phyloP scores from a whole-genome alignment of 2,113 vertebrate genomes.

The Mandrillus leucophaeus region DNA sequence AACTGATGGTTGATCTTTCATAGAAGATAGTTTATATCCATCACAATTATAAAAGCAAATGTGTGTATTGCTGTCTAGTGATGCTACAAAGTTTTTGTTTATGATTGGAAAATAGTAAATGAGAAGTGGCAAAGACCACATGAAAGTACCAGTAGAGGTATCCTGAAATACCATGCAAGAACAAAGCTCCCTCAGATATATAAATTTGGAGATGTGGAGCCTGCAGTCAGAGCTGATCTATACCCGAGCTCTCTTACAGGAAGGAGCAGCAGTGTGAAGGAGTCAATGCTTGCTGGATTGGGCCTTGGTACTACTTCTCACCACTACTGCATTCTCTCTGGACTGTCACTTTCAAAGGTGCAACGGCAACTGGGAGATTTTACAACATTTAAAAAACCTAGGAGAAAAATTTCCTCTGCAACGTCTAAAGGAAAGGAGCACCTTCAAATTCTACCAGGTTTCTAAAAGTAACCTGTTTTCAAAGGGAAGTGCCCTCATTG shows the following conservation, averaged over 20 bases:
- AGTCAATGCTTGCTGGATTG: fast-evolving
- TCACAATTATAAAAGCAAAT: neutral
- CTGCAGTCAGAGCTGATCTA: neutral
- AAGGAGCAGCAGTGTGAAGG: neutral
- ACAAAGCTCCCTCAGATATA: neutral
- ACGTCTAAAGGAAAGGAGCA: slow-evolving; percentile 56
- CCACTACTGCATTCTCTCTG: neutral
- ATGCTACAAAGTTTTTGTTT: neutral
- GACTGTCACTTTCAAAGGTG: slow-evolving; percentile 28
- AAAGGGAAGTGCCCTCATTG: slow-evolving; percentile 37
- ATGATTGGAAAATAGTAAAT: neutral
- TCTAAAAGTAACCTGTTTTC: slow-evolving; percentile 33
- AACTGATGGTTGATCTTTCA: neutral
- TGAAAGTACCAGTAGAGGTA: neutral
- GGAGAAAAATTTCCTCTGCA: slow-evolving; percentile 47
- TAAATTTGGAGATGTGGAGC: neutral
- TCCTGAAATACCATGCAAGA: neutral
- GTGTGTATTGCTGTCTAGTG: neutral
- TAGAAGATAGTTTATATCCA: neutral
- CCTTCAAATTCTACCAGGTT: slow-evolving; percentile 63
- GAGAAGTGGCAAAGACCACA: neutral
- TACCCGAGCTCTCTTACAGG: neutral
- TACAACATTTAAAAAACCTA: slow-evolving; percentile 68
- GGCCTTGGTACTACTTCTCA: neutral
- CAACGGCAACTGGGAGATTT: slow-evolving; percentile 29